Evolutionary conservation across 2,113 vertebrate genomes (phyloP).

Genomic region (Tyto alba): DNA sequence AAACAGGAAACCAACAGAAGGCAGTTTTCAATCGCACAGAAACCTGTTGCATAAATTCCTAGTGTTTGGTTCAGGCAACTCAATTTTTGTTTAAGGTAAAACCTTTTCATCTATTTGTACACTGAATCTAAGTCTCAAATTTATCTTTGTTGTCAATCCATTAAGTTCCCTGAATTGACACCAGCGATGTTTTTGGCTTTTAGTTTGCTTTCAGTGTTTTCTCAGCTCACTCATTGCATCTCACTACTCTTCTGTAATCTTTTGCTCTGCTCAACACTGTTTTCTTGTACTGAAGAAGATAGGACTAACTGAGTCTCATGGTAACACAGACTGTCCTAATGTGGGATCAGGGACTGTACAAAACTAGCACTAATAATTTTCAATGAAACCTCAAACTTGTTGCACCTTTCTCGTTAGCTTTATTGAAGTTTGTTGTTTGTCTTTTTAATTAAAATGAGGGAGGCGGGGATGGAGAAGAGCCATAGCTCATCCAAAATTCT

Average conservation of each 20-base stretch:
- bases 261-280: not conserved
- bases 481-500: not conserved
- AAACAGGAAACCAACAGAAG: slow-evolving; percentile 28
- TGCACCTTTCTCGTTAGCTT: not conserved
- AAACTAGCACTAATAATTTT: not conserved
- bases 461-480: fast-evolving
- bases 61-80: not conserved
- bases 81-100: not conserved
- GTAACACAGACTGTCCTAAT: not conserved
- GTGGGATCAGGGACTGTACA: not conserved
- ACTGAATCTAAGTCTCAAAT: not conserved
- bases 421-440: not conserved
- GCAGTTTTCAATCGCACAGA: not conserved
- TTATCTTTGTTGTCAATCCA: not conserved
- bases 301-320: not conserved
- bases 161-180: too few relatives aligned
- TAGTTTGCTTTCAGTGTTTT: not conserved
- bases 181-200: not conserved
- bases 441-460: not conserved
- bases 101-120: not conserved
- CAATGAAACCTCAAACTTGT: not conserved
- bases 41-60: not conserved
- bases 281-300: not conserved
- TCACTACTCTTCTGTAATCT: not conserved
- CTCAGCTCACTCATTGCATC: not conserved